Evolutionary conservation across 2,797 vertebrate species (phyloP).

Genomic region (Diplodus sargus): DNA sequence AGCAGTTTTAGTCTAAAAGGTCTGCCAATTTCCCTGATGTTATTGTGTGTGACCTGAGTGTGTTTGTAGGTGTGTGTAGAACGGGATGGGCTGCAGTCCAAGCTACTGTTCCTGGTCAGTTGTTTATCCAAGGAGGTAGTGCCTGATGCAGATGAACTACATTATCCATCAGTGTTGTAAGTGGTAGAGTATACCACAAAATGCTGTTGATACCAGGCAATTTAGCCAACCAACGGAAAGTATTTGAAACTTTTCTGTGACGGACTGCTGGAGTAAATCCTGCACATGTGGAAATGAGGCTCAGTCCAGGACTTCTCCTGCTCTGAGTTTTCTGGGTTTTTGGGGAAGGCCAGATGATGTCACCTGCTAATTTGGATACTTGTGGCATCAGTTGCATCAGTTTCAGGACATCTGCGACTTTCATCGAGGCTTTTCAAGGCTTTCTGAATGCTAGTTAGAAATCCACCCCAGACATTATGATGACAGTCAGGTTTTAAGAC

Average conservation of each 20-base stretch:
- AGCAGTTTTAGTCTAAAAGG: background rate
- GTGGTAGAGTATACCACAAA: constrained; percentile 34
- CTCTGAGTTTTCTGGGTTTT: constrained; percentile 18
- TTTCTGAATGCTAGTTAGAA: constrained; percentile 4
- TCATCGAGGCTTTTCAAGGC: constrained; percentile 39
- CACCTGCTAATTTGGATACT: constrained; percentile 67
- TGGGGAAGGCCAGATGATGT: constrained; percentile 60
- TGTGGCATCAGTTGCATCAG: constrained; percentile 60
- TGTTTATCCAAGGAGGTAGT: constrained; percentile 60
- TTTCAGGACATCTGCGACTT: constrained; percentile 66
- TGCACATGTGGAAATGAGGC: constrained; percentile 51
- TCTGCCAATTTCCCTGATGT: constrained; percentile 27
- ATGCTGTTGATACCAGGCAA: constrained; percentile 29
- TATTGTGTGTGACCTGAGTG: background rate
- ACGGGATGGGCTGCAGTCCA: constrained; percentile 40
- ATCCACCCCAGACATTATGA: background rate
- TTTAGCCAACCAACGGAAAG: constrained; percentile 54
- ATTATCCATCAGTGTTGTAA: constrained; percentile 8
- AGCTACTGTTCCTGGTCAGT: constrained; percentile 40
- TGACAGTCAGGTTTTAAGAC: constrained; percentile 2
- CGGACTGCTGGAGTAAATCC: constrained; percentile 49
- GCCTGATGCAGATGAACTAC: constrained; percentile 42
- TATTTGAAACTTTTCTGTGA: constrained; percentile 31
- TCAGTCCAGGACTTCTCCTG: constrained; percentile 19
- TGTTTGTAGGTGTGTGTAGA: constrained; percentile 22